Evolutionary conservation across 2,113 vertebrate species (phyloP).

Genomic region (Chiloscyllium plagiosum): DNA sequence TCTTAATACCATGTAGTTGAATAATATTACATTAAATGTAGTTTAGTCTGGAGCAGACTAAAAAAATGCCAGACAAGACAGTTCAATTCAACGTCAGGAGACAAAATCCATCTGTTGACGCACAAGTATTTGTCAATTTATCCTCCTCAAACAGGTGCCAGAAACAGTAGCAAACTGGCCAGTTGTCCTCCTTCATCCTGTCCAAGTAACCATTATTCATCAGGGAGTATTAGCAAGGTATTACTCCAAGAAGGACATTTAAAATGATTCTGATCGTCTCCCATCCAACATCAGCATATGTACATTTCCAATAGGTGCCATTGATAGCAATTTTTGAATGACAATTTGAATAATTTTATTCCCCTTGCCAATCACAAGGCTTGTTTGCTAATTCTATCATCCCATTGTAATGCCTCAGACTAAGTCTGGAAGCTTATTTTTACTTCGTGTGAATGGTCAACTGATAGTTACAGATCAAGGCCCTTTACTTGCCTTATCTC

Average conservation of each 20-base stretch:
- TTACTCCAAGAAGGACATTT: neutral
- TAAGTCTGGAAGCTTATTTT: neutral
- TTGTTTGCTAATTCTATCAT: neutral
- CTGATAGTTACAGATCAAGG: neutral
- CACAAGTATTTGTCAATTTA: neutral
- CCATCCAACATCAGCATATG: neutral
- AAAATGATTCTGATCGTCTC: neutral
- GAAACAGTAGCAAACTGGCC: too few species aligned
- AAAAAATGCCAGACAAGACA: neutral
- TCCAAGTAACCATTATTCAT: neutral
- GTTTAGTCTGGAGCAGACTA: neutral
- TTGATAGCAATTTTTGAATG: neutral
- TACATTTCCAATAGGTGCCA: neutral
- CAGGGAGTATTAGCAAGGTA: neutral
- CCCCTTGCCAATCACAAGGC: neutral
- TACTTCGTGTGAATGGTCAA: neutral
- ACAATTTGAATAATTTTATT: neutral
- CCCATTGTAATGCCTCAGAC: neutral
- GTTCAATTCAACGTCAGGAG: neutral
- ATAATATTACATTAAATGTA: neutral
- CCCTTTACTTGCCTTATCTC: neutral
- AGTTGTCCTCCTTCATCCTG: neutral
- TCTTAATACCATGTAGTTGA: neutral
- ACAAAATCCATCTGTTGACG: neutral
- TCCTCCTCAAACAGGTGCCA: neutral